Evolutionary conservation across 2,888 invertebrate species (phyloP).

Genomic region (Aporophyla lueneburgensis): DNA sequence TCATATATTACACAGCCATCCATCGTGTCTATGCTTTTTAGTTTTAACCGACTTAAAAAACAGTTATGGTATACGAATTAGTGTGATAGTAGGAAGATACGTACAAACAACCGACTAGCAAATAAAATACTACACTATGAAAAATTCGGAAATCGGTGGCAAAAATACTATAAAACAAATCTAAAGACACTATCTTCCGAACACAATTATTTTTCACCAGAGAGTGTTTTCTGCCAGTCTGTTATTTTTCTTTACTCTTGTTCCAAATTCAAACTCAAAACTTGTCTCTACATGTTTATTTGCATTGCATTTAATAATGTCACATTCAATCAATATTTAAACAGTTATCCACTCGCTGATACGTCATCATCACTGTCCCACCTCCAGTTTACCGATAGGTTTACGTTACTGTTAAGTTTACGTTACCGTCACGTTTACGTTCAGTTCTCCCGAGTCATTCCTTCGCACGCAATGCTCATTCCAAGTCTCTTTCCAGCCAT

Average conservation of each 20-base stretch:
- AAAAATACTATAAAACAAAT: no score
- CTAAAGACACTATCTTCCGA: no score
- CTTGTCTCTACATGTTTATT: neutral
- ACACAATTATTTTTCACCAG: no score
- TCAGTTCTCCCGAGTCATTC: conserved; percentile 47
- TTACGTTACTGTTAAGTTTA: conserved; percentile 28
- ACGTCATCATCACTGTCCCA: conserved; percentile 10
- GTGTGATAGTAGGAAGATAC: no score
- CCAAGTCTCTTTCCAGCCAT: conserved; percentile 61
- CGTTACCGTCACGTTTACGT: conserved; percentile 42
- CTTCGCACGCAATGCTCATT: conserved; percentile 59
- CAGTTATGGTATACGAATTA: no score
- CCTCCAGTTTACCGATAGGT: conserved; percentile 12
- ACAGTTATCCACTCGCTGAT: conserved; percentile 28
- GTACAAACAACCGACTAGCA: no score
- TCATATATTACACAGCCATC: neutral
- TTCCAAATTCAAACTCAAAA: neutral
- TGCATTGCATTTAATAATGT: neutral
- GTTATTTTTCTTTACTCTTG: accelerated
- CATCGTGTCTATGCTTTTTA: neutral
- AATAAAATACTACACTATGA: no score
- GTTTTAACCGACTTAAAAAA: no score
- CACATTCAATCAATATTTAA: conserved; percentile 5
- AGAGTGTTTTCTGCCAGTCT: no score
- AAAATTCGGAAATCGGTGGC: no score